phyloP scores from a whole-genome alignment of 2,113 vertebrate species.

The Onychostruthus taczanowskii region DNA sequence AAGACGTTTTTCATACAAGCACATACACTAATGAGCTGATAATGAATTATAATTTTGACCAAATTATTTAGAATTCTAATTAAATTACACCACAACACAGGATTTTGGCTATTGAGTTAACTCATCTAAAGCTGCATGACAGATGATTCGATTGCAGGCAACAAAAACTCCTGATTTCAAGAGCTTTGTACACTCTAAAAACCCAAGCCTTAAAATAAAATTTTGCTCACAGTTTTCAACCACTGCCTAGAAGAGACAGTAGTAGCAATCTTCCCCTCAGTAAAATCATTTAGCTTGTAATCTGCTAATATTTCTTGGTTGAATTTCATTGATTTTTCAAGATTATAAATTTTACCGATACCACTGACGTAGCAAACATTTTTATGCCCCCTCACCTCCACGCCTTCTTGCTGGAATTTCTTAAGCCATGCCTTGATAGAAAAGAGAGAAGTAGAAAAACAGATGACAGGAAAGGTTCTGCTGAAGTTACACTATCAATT shows the following conservation, averaged over 20 bases:
- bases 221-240: background rate
- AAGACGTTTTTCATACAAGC: background rate
- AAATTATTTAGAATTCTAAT: slow-evolving; percentile 25
- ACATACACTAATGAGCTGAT: background rate
- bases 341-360: background rate
- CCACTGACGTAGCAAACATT: background rate
- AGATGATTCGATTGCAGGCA: background rate
- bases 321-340: background rate
- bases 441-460: background rate
- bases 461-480: background rate
- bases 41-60: background rate
- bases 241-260: background rate
- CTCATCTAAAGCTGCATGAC: background rate
- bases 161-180: background rate
- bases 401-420: background rate
- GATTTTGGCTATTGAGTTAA: background rate
- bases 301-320: background rate
- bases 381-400: background rate
- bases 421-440: background rate
- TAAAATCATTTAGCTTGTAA: background rate
- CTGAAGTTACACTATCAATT: background rate
- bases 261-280: background rate
- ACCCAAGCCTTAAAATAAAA: background rate
- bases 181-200: background rate
- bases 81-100: background rate